Conservation (phyloP, 2,113 vertebrate genomes). For the Trichomycterus rosablanca region DNA sequence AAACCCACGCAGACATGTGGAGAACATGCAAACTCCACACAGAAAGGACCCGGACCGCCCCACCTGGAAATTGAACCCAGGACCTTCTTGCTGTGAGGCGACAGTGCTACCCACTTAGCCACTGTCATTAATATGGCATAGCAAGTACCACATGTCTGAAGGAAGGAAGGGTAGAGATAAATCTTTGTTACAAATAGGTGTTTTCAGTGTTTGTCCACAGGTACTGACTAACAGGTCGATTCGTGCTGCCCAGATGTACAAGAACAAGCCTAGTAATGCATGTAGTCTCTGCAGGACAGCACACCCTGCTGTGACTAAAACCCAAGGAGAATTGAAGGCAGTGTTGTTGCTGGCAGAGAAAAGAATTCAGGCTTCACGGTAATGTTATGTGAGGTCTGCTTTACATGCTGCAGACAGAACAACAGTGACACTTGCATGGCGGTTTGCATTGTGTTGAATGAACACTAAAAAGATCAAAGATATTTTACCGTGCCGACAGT, state of each 20-base stretch:
- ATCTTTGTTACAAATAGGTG: neutral
- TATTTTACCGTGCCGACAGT: neutral
- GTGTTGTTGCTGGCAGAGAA: slow-evolving; percentile 8
- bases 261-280: slow-evolving; percentile 1
- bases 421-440: neutral
- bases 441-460: neutral
- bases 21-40: too few species aligned
- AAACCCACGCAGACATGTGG: too few species aligned
- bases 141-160: neutral
- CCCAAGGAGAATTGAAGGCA: neutral
- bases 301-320: neutral
- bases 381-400: neutral
- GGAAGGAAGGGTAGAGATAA: neutral
- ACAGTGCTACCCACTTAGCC: too few species aligned
- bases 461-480: neutral
- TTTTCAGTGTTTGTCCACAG: neutral
- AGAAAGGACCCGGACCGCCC: too few species aligned
- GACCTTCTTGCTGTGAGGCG: too few species aligned
- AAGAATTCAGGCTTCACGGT: neutral
- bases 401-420: neutral
- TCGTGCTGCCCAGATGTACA: neutral
- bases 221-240: slow-evolving; percentile 3
- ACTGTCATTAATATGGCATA: slow-evolving; percentile 1
- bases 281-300: neutral
- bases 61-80: too few species aligned